These are phyloP conservation scores for Montifringilla adamsi DNA, from an alignment of 2,113 vertebrate genomes.

Conservation along the genomic window DNA sequence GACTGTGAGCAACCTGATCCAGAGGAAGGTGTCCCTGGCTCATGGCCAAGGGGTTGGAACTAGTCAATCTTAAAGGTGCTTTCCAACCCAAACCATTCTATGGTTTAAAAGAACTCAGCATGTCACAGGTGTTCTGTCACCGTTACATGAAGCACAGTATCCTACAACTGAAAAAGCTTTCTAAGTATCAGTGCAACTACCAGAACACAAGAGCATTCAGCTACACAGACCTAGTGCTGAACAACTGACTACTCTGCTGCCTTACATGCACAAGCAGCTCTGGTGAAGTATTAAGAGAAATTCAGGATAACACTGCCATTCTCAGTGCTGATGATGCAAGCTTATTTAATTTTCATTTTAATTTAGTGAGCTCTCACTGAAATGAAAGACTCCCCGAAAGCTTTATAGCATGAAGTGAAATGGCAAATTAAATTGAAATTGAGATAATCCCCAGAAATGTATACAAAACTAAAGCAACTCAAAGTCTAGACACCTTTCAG, in stretches of 20 bases:
- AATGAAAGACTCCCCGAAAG: conserved; percentile 19
- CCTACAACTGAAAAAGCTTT: background rate
- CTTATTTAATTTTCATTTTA: conserved; percentile 45
- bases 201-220: background rate
- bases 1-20: background rate
- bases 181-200: background rate
- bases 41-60: background rate
- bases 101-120: background rate
- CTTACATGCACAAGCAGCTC: background rate
- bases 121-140: background rate
- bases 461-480: conserved; percentile 4
- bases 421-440: conserved; percentile 50
- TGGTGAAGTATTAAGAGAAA: background rate
- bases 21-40: background rate
- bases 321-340: background rate
- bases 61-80: background rate
- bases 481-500: background rate
- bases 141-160: background rate
- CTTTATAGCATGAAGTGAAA: conserved; percentile 25
- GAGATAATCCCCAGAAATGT: conserved; percentile 41
- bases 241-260: background rate
- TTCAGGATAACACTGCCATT: background rate
- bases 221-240: background rate
- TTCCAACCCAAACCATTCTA: background rate
- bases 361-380: conserved; percentile 18